A percentile compares a stretch with the other conserved stretches of the same genome.
Evolutionary conservation across 1,140 invertebrate genomes (phyloP).

Genomic region (Nebria ingens): DNA sequence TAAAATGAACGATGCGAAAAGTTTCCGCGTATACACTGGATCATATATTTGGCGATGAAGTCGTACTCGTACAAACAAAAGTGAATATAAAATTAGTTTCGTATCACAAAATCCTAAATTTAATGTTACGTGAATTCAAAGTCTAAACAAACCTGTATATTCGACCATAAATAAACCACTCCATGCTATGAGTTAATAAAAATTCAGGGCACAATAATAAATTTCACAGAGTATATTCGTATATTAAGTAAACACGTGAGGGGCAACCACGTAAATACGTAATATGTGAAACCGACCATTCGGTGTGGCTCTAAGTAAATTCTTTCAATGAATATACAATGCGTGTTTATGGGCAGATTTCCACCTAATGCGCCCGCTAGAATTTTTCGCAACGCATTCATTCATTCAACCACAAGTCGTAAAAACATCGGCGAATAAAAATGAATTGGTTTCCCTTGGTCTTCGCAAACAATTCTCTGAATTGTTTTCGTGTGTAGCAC

Average conservation of each 20-base stretch:
- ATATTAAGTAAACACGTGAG: not conserved
- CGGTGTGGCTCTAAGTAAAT: too few species aligned
- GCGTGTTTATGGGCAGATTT: constrained; percentile 5
- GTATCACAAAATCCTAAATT: not conserved
- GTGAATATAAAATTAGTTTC: constrained; percentile 8
- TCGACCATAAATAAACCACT: not conserved
- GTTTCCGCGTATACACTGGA: too few species aligned
- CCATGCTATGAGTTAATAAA: not conserved
- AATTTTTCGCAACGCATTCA: not conserved
- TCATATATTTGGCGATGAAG: too few species aligned
- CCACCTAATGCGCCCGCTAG: not conserved
- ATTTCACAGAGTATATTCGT: not conserved
- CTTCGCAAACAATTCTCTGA: too few species aligned
- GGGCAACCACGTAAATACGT: not conserved
- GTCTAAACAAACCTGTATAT: not conserved
- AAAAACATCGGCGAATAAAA: not conserved
- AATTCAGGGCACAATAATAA: not conserved
- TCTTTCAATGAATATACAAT: constrained; percentile 9
- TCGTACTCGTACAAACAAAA: too few species aligned
- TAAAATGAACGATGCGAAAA: too few species aligned
- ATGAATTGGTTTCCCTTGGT: not conserved
- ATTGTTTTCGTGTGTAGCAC: too few species aligned
- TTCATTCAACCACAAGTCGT: not conserved
- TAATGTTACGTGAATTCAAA: not conserved
- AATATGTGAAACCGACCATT: not conserved